A percentile compares a stretch with the other conserved stretches of the same genome.
phyloP scores from a whole-genome alignment of 2,113 vertebrate genomes.

The Genyomyrus donnyi region DNA sequence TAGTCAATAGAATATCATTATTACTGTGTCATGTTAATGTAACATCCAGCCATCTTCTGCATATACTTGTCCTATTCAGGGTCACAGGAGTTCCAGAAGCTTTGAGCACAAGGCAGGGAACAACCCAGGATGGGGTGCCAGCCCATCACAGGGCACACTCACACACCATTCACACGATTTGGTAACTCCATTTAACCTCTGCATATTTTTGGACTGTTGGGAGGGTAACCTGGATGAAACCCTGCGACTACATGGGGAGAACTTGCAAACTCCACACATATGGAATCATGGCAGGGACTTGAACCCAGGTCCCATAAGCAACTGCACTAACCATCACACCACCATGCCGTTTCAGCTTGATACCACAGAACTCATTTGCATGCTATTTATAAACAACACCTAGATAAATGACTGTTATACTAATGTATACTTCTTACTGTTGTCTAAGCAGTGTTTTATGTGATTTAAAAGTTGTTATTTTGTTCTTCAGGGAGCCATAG shows the following conservation, averaged over 20 bases:
- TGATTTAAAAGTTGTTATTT: neutral
- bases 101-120: neutral
- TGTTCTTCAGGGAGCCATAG: neutral
- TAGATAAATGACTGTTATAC: neutral
- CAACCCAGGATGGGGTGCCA: neutral
- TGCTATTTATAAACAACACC: neutral
- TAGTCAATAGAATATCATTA: neutral
- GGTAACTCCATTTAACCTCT: neutral
- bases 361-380: neutral
- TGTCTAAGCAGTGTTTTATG: neutral
- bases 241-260: neutral
- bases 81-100: neutral
- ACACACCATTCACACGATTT: neutral
- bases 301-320: neutral
- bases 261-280: neutral
- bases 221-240: neutral
- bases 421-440: neutral
- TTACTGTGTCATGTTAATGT: neutral
- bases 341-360: neutral
- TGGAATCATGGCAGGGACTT: neutral
- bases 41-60: neutral
- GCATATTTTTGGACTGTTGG: neutral
- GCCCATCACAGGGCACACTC: neutral
- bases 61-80: neutral
- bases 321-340: neutral